Conservation (phyloP, 2,113 vertebrate genomes). For the Dunckerocampus dactyliophorus region DNA sequence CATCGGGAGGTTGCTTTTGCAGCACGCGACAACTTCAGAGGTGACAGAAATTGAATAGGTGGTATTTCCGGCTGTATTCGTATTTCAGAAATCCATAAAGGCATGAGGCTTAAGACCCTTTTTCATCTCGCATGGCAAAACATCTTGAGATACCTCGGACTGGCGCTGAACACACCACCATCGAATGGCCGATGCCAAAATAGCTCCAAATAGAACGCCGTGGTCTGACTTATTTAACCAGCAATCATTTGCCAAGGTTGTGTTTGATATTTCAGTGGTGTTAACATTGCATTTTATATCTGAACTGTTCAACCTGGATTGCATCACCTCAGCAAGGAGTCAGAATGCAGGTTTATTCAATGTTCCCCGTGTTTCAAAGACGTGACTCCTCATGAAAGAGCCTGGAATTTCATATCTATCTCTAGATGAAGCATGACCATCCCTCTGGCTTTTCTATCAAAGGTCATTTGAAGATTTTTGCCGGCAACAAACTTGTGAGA, state of each 20-base stretch:
- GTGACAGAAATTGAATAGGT: no score
- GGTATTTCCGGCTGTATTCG: no score
- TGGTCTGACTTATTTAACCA: background rate
- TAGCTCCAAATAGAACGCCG: no score
- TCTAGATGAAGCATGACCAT: background rate
- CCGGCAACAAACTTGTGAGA: background rate
- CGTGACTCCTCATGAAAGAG: background rate
- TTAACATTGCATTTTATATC: slow-evolving; percentile 7
- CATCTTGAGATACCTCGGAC: no score
- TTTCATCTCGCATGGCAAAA: no score
- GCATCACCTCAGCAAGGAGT: background rate
- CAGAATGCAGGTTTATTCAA: slow-evolving; percentile 4
- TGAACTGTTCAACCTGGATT: background rate
- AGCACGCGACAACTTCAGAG: no score
- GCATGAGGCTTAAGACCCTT: no score
- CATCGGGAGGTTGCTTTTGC: no score
- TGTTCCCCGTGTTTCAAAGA: background rate
- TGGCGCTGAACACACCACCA: no score
- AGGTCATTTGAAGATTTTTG: slow-evolving; percentile 4
- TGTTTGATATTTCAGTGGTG: slow-evolving; percentile 7
- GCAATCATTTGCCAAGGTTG: background rate
- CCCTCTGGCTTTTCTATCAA: background rate
- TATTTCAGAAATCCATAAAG: no score
- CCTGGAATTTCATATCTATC: slow-evolving; percentile 4
- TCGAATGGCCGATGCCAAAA: no score